Conservation (phyloP, 2,113 vertebrate genomes). For the Stomatorhinus ivindoensis region DNA sequence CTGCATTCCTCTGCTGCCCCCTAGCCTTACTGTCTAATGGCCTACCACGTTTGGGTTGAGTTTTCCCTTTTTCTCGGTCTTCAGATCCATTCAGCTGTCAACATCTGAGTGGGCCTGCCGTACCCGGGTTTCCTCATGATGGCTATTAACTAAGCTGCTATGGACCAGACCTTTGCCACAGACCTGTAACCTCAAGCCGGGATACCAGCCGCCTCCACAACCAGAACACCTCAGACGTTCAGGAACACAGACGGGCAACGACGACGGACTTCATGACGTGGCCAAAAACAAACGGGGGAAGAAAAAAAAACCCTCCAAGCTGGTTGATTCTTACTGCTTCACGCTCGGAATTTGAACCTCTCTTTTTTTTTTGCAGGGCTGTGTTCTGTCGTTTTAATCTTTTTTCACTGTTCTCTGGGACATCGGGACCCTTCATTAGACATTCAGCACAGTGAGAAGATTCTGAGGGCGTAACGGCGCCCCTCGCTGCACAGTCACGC, state of each 20-base stretch:
- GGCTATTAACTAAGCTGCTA: conserved; percentile 66
- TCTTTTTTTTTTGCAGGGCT: conserved; percentile 34
- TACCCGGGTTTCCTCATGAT: conserved; percentile 41
- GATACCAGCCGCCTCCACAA: conserved; percentile 45
- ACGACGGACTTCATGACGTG: background rate
- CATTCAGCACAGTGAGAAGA: background rate
- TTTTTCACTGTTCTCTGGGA: background rate
- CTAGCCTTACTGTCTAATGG: background rate
- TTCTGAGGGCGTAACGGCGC: background rate
- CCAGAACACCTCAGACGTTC: conserved; percentile 41
- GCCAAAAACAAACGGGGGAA: background rate
- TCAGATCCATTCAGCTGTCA: conserved; percentile 12
- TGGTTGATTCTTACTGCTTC: conserved; percentile 13
- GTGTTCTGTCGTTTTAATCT: conserved; percentile 25
- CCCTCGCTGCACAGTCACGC: background rate
- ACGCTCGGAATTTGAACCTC: conserved; percentile 23
- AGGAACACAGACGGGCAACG: conserved; percentile 18
- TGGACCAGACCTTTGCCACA: conserved; percentile 62
- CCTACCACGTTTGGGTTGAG: background rate
- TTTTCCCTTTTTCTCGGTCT: conserved; percentile 15
- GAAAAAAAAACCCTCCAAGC: conserved; percentile 1
- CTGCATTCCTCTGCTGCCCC: background rate
- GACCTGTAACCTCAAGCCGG: conserved; percentile 66
- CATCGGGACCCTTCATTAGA: background rate
- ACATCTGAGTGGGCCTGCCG: conserved; percentile 27